phyloP scores from a whole-genome alignment of 2,888 invertebrate species.

The Euclidia mi region DNA sequence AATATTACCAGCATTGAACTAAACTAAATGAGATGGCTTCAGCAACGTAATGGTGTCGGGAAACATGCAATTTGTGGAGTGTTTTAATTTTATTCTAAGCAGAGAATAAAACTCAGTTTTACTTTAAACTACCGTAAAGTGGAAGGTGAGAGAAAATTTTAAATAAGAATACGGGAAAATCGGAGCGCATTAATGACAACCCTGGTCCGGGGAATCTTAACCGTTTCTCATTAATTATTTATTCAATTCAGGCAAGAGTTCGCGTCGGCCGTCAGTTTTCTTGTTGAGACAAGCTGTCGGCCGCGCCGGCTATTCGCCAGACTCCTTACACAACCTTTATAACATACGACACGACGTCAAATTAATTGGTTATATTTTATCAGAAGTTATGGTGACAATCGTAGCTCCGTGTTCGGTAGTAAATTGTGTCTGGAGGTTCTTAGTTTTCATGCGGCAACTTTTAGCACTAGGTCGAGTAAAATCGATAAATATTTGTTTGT shows the following conservation, averaged over 20 bases:
- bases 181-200: slow-evolving; percentile 28
- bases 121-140: slow-evolving; percentile 27
- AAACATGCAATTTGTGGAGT: slow-evolving; percentile 15
- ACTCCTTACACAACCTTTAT: neutral
- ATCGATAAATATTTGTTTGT: too few species aligned
- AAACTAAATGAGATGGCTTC: slow-evolving; percentile 17
- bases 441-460: too few species aligned
- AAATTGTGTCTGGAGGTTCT: too few species aligned
- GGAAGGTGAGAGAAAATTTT: slow-evolving; percentile 41
- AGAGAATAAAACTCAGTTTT: slow-evolving; percentile 24
- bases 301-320: slow-evolving; percentile 19
- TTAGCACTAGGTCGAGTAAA: too few species aligned
- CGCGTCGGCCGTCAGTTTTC: slow-evolving; percentile 49
- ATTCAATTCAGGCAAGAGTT: slow-evolving; percentile 50
- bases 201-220: slow-evolving; percentile 45
- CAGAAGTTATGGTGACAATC: too few species aligned
- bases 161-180: slow-evolving; percentile 45
- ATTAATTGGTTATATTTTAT: neutral
- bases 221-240: slow-evolving; percentile 54
- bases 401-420: too few species aligned
- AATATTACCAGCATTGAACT: slow-evolving; percentile 5
- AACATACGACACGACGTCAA: neutral
- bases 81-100: slow-evolving; percentile 17
- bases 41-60: slow-evolving; percentile 16
- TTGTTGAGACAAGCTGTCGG: slow-evolving; percentile 53